These are phyloP conservation scores for Taphrorychus bicolor DNA, from an alignment of 2,888 invertebrate genomes.

Conservation along the genomic window DNA sequence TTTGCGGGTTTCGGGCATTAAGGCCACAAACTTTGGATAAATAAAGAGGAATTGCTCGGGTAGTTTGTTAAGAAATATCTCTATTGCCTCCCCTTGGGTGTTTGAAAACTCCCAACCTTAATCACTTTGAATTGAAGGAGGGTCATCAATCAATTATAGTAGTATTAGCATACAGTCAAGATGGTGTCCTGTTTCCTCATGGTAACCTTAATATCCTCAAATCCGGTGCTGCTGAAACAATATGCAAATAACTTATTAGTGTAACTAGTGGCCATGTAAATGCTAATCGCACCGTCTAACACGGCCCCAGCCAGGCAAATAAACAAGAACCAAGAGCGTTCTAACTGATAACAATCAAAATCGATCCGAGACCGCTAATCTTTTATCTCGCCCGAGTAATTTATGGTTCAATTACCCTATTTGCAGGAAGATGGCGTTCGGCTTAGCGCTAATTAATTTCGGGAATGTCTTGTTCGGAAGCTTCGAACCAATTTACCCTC, in stretches of 20 bases:
- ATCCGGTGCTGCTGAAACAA: not conserved
- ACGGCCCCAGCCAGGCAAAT: not conserved
- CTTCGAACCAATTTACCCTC: conserved; percentile 31
- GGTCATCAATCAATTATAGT: not conserved
- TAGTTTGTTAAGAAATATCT: not conserved
- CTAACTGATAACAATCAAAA: not conserved
- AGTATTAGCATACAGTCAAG: not conserved
- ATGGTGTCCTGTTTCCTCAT: not conserved
- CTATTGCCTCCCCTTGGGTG: not conserved
- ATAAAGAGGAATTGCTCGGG: not conserved
- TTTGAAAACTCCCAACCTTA: not conserved
- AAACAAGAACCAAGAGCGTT: not conserved
- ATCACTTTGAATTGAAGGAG: not conserved
- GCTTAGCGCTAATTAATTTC: conserved; percentile 35
- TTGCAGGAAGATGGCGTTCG: conserved; percentile 27
- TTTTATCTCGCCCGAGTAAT: conserved; percentile 17
- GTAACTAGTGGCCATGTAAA: conserved; percentile 1
- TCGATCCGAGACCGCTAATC: not conserved
- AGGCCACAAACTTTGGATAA: not conserved
- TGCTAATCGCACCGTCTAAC: not conserved
- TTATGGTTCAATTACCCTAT: conserved; percentile 32
- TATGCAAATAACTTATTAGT: conserved; percentile 3
- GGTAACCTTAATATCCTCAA: not conserved
- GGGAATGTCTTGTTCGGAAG: conserved; percentile 35
- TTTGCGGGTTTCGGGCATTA: conserved; percentile 12